Evolutionary conservation across 2,113 vertebrate genomes (phyloP).

Genomic region (Pituophis catenifer): DNA sequence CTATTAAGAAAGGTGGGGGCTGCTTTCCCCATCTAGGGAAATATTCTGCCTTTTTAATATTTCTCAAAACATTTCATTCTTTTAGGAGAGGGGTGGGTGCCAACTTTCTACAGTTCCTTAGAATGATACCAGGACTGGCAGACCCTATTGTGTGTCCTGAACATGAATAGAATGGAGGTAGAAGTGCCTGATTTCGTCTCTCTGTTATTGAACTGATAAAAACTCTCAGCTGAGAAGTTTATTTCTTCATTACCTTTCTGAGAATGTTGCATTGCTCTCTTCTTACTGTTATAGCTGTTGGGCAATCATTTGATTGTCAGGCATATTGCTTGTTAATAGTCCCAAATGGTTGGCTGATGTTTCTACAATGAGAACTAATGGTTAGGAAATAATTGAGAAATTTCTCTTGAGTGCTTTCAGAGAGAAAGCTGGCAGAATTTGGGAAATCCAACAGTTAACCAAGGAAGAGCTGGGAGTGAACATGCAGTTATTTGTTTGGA

Average conservation of each 20-base stretch:
- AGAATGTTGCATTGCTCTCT: not conserved
- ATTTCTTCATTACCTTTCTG: not conserved
- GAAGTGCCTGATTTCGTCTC: not conserved
- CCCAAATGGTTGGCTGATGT: not conserved
- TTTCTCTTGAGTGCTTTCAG: not conserved
- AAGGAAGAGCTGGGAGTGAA: not conserved
- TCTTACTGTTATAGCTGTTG: not conserved
- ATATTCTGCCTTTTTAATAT: too few species aligned
- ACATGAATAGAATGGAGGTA: not conserved
- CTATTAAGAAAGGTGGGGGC: too few species aligned
- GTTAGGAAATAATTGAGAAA: not conserved
- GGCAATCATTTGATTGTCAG: not conserved
- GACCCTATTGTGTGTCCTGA: not conserved
- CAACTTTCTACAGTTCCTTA: not conserved
- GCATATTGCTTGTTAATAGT: not conserved
- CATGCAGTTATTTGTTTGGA: not conserved
- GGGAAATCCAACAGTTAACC: not conserved
- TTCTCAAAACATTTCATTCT: too few species aligned
- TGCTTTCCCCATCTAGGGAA: too few species aligned
- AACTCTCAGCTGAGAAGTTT: not conserved
- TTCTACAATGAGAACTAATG: not conserved
- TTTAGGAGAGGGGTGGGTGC: too few species aligned
- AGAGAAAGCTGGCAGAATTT: not conserved
- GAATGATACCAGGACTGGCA: not conserved
- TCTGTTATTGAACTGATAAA: not conserved